phyloP scores from a whole-genome alignment of 2,113 vertebrate species.

The Uria aalge region DNA sequence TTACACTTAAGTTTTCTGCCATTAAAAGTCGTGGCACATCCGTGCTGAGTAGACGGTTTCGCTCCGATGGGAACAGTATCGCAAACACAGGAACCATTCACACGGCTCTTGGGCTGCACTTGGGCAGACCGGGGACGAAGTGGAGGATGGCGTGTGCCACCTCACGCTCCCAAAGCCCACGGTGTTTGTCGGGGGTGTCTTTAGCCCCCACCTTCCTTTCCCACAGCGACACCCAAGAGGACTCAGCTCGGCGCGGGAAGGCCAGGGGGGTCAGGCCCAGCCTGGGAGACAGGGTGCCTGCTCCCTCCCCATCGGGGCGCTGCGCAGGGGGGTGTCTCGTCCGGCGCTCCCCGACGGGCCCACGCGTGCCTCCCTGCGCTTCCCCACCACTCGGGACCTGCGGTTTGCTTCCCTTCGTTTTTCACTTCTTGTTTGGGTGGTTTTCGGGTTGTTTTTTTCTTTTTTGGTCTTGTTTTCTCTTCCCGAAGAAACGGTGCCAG shows the following conservation, averaged over 20 bases:
- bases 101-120: neutral
- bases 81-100: neutral
- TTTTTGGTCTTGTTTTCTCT: neutral
- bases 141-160: neutral
- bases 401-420: neutral
- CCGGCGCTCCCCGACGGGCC: no score
- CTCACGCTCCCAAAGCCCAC: neutral
- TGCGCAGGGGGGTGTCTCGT: neutral
- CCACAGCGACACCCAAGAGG: neutral
- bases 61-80: neutral
- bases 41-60: neutral
- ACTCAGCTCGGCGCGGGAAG: accelerated
- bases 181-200: neutral
- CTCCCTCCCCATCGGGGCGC: neutral
- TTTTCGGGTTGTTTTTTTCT: neutral
- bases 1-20: neutral
- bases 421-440: neutral
- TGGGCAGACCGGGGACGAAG: neutral
- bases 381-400: accelerated
- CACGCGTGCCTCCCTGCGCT: accelerated
- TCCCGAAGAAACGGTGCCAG: neutral
- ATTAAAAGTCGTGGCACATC: neutral
- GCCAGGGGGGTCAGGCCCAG: neutral
- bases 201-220: neutral
- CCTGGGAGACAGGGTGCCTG: neutral